Evolutionary conservation across 2,113 vertebrate species (phyloP), one percentile per base, ranked within the genome.

Genomic region (Elephas maximus): DNA sequence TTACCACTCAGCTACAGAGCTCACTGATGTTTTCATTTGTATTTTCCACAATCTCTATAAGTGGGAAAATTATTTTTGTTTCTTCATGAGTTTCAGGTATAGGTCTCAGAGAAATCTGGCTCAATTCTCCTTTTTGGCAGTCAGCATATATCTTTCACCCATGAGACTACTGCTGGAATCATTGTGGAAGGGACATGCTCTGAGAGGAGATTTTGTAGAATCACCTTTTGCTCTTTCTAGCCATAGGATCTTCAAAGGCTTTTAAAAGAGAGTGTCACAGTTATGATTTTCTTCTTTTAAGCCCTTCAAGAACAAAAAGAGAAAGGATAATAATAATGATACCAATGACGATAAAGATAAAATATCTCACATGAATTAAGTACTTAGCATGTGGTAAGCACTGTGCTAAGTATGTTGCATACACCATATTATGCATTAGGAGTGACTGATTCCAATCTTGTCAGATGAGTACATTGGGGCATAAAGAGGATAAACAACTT

Each of bases 81-180:
- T 57, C 85, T 96, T 95, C 17, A 0, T 92, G 48, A 77, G 33
- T 88, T 88, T 82, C 33, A 88, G 57, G 60, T 17, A 53, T 80
- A 81, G 76, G 23, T 89, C 33, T 77, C 86, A 7, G 80, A 82
- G 67, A 94, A 96, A 92, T 88, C 21, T 97, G 60, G 24, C 14
- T 44, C 21, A 5, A 74, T 23, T 88, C 71, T 62, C 78, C 76
- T 33, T 60, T 15, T 10, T 81, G 76, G 45, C 76, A 93, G 28
- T 21, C 44, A 26, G n/a, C 20, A 71, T 74, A 11, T 28, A 76
- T 91, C 41, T 90, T 82, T 94, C 41, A 77, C 60, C 5, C 24
- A 15, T 62, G 71, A 84, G 37, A 60, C 26, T 90, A 63, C 33
- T 8, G 23, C 51, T 85, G 48, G 41, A 62, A 11, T 71, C 2